phyloP scores from a whole-genome alignment of 2,888 invertebrate genomes.

The Magallana nippona region DNA sequence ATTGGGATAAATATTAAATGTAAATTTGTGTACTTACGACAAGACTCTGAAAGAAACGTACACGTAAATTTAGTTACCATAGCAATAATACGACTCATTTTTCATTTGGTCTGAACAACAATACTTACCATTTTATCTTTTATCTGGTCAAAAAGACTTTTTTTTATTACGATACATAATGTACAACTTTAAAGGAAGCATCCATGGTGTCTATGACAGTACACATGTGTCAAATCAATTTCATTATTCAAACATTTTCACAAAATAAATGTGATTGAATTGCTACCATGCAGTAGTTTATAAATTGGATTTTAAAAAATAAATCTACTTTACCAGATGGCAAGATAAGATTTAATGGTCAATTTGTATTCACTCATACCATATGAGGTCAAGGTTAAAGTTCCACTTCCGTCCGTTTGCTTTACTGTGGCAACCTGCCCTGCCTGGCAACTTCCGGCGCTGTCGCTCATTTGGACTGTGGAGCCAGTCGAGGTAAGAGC shows the following conservation, averaged over 20 bases:
- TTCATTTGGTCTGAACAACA: neutral
- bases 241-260: no score
- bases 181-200: no score
- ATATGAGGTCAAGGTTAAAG: constrained; percentile 36
- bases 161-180: no score
- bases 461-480: constrained; percentile 35
- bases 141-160: neutral
- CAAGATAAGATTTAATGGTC: neutral
- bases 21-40: constrained; percentile 25
- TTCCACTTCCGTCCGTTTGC: constrained; percentile 42
- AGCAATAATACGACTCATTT: neutral
- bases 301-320: no score
- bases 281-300: no score
- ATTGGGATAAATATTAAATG: neutral
- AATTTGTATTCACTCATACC: neutral
- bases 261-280: no score
- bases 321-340: no score
- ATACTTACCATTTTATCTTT: neutral
- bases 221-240: no score
- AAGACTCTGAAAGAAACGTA: constrained; percentile 32
- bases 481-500: neutral
- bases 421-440: constrained; percentile 41
- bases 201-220: no score
- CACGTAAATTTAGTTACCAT: neutral
- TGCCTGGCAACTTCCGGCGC: constrained; percentile 38